Evolutionary conservation across 1,140 invertebrate species (phyloP).

Genomic region (Lucilia cuprina): DNA sequence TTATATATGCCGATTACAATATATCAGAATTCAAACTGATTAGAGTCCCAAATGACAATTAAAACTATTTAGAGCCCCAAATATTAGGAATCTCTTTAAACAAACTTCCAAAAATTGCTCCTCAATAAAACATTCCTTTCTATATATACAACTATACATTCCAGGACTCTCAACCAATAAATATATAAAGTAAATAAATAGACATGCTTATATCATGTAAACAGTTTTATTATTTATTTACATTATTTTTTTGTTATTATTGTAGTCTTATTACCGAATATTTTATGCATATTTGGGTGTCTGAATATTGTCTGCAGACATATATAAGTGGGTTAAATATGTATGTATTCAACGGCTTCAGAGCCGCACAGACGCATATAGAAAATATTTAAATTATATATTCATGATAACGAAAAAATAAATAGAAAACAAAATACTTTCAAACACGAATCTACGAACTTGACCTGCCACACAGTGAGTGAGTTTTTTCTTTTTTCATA

Average conservation of each 20-base stretch:
- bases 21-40: too few relatives aligned
- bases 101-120: too few relatives aligned
- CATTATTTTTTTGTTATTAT: background rate
- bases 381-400: background rate
- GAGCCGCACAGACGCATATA: background rate
- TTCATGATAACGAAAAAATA: background rate
- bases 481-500: background rate
- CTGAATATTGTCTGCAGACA: background rate
- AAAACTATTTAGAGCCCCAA: background rate
- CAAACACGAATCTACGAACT: constrained; percentile 27
- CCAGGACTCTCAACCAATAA: background rate
- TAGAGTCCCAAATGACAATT: too few relatives aligned
- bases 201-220: constrained; percentile 5
- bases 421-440: background rate
- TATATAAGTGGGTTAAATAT: constrained; percentile 26
- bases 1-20: too few relatives aligned
- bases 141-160: background rate
- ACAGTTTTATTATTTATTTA: constrained; percentile 31
- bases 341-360: background rate
- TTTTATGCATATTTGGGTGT: background rate
- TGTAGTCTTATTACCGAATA: background rate
- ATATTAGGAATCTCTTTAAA: background rate
- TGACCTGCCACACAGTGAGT: constrained; percentile 3
- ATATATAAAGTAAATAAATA: background rate
- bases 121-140: background rate